Percentiles rank a stretch among this genome's conserved stretches.
phyloP scores from a whole-genome alignment of 2,797 vertebrate species.

The Bradypus variegatus region DNA sequence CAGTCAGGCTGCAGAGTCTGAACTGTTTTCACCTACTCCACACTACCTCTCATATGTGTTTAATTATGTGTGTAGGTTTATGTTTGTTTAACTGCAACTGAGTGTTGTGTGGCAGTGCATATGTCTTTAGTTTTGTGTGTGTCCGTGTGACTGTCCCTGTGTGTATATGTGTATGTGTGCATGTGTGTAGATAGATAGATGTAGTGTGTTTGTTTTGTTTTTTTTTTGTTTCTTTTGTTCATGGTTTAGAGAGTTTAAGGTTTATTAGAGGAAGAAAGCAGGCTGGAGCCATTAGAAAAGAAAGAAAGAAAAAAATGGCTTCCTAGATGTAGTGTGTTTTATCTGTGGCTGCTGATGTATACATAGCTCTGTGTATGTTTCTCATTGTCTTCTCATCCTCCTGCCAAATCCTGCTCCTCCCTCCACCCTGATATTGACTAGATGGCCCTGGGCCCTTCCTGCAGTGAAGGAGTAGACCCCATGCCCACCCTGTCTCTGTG shows the following conservation, averaged over 20 bases:
- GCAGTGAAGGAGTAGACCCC: background rate
- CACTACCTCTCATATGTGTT: background rate
- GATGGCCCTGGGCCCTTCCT: background rate
- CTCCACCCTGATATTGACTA: background rate
- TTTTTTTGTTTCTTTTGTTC: too few species aligned
- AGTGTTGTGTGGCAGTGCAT: background rate
- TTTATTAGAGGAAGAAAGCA: too few species aligned
- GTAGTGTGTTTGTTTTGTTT: background rate
- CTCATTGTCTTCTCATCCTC: background rate
- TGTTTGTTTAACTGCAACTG: background rate
- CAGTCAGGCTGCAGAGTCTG: background rate
- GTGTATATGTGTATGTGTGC: background rate
- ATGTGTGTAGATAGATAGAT: background rate
- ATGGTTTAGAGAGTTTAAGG: too few species aligned
- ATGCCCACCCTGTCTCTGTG: background rate
- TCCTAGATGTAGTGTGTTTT: background rate
- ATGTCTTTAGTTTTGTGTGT: background rate
- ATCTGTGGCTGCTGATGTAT: background rate
- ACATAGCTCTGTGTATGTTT: background rate
- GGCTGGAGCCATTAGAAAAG: too few species aligned
- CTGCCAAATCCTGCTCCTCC: background rate
- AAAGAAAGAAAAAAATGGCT: too few species aligned
- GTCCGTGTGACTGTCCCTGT: background rate
- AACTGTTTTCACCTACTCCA: background rate
- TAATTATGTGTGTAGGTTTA: background rate